Percentiles rank a stretch among this genome's conserved stretches.
Conservation (phyloP, 2,113 vertebrate species). For the Helogale parvula region DNA sequence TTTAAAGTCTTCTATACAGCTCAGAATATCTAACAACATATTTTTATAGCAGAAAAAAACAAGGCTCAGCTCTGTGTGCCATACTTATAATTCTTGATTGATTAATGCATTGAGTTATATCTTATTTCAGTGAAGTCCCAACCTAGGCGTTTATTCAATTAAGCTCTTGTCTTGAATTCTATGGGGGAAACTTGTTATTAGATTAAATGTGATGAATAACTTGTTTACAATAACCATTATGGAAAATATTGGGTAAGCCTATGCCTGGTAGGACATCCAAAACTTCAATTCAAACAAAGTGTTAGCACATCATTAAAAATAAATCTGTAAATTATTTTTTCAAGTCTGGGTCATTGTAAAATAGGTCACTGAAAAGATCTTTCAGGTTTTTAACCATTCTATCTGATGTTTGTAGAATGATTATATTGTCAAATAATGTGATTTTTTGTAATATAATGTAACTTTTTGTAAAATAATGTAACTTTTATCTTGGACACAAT, state of each 20-base stretch:
- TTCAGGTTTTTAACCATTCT: neutral
- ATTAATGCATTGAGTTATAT: neutral
- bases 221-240: neutral
- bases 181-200: neutral
- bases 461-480: neutral
- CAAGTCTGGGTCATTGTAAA: neutral
- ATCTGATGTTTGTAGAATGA: neutral
- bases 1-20: neutral
- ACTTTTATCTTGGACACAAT: neutral
- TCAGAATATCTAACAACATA: neutral
- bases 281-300: conserved; percentile 18
- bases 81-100: neutral
- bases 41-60: conserved; percentile 4
- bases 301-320: neutral
- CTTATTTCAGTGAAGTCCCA: neutral
- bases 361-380: neutral
- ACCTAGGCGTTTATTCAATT: neutral
- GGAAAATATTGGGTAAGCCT: neutral
- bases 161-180: neutral
- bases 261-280: neutral
- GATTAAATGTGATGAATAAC: neutral
- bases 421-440: neutral
- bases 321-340: neutral
- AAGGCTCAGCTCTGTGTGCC: neutral
- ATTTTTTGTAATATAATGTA: neutral